Evolutionary conservation across 2,888 invertebrate genomes (phyloP).

Genomic region (Conus canariensis): DNA sequence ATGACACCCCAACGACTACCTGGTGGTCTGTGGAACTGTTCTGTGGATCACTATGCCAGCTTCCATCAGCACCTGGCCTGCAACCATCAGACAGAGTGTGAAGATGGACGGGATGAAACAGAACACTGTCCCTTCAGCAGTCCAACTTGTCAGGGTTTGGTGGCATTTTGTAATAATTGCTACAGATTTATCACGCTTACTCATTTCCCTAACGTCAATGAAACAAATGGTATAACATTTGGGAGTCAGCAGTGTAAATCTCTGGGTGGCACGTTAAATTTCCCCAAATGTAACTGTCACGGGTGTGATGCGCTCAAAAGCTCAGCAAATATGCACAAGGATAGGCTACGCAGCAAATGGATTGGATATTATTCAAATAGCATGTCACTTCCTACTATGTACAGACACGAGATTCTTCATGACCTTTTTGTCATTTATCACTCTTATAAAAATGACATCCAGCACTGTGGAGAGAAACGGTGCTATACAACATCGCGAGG

Average conservation of each 20-base stretch:
- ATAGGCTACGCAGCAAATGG: not conserved
- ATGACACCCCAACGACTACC: not conserved
- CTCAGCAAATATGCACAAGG: not conserved
- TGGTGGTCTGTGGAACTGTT: not conserved
- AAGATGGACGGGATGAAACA: slow-evolving; percentile 17
- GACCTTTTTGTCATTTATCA: not conserved
- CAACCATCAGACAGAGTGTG: not conserved
- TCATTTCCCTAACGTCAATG: too few species aligned
- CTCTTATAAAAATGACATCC: not conserved
- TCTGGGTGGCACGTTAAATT: not conserved
- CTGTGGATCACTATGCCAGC: not conserved
- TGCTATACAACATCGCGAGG: too few species aligned
- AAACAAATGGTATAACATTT: not conserved
- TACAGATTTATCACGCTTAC: not conserved
- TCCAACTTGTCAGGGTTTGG: not conserved
- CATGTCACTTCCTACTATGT: not conserved
- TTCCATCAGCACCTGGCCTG: not conserved
- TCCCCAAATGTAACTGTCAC: not conserved
- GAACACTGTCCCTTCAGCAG: slow-evolving; percentile 16
- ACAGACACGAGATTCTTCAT: not conserved
- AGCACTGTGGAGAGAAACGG: too few species aligned
- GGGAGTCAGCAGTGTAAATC: not conserved
- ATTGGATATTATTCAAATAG: not conserved
- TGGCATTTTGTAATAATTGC: not conserved
- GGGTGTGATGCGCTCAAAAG: not conserved